Base-by-base conservation (phyloP, 2,888 invertebrate genomes). In the Nematopogon swammerdamellus region DNA sequence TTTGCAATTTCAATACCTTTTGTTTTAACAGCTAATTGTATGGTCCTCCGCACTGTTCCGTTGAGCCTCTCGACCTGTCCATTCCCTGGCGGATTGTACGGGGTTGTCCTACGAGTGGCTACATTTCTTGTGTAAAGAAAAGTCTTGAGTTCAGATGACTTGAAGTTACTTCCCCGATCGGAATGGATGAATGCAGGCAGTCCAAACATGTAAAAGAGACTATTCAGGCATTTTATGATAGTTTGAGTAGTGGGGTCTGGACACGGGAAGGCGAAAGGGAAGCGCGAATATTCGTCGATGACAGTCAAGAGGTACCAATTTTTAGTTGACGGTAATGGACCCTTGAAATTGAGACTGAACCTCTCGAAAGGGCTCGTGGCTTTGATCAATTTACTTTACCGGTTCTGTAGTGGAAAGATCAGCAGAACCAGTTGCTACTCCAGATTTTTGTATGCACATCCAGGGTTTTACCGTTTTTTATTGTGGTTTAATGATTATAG, bases 11-110 rank as follows among this genome's bases (percentile, higher is more conserved):
- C 3, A 20, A 53, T 18, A 16, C 45, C 19, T 19, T 49, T 43
- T 2, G 49, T 44, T 48, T 48, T 48, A 2, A 54, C 30, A 16
- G 53, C 50, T 4, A 54, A 45, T 20, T 19, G 20, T 29, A 53
- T 47, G 2, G 54, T 42, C 25, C 46, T 45, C 52, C 54, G 48
- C 18, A 51, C 48, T 2, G 48, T 52, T 5, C 48, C 46, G 19
- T 52, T 53, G 16, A 46, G 50, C 11, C 48, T 11, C 19, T 50
- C 50, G 19, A 53, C 42, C 19, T 50, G 48, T 11, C 50, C 49
- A 25, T 49, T 49, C 43, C 43, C 43, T 43, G 4, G n/a, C 6
- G 43, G 43, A 17, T 43, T 43, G 11, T 43, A 43, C 14, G 43
- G 43, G 5, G 43, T 17, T 5, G 43, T 16, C 5, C 43, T n/a